These are phyloP conservation scores for Butastur rufipennis DNA, from an alignment of 2,113 vertebrate genomes.

Conservation along the genomic window DNA sequence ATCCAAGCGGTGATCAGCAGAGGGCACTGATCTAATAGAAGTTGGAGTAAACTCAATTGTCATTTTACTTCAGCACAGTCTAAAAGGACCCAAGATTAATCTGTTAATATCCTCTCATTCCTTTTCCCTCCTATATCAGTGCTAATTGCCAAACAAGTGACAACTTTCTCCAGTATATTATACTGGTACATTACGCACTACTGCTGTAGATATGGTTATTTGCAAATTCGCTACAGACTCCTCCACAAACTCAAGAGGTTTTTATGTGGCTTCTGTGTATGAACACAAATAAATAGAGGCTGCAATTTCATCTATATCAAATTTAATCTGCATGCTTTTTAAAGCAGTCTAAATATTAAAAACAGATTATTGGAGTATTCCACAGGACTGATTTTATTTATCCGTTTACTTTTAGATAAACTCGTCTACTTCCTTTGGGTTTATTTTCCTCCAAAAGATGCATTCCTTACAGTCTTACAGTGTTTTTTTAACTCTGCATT, in stretches of 20 bases:
- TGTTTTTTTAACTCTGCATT: not conserved
- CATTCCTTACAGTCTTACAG: not conserved
- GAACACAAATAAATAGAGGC: conserved; percentile 15
- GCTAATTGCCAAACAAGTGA: conserved; percentile 54
- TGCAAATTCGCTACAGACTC: conserved; percentile 25
- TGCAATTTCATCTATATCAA: conserved; percentile 8
- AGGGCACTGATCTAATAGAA: conserved; percentile 56
- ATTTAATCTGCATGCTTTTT: not conserved
- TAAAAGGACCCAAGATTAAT: conserved; percentile 26
- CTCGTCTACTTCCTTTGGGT: not conserved
- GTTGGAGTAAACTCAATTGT: not conserved
- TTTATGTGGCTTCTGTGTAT: not conserved
- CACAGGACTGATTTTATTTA: not conserved
- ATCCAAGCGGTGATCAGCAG: conserved; percentile 41
- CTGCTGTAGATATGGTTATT: conserved; percentile 20
- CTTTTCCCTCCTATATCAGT: conserved; percentile 40
- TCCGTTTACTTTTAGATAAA: not conserved
- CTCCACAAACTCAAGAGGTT: not conserved
- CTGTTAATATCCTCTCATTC: conserved; percentile 53
- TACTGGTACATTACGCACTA: not conserved
- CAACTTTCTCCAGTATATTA: conserved; percentile 41
- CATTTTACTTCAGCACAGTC: not conserved
- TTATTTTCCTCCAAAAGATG: not conserved
- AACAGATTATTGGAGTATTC: not conserved
- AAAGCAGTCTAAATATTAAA: conserved; percentile 1